Evolutionary conservation across 2,113 vertebrate genomes (phyloP), one percentile per base, ranked within the genome.

Genomic region (Centropus bengalensis): DNA sequence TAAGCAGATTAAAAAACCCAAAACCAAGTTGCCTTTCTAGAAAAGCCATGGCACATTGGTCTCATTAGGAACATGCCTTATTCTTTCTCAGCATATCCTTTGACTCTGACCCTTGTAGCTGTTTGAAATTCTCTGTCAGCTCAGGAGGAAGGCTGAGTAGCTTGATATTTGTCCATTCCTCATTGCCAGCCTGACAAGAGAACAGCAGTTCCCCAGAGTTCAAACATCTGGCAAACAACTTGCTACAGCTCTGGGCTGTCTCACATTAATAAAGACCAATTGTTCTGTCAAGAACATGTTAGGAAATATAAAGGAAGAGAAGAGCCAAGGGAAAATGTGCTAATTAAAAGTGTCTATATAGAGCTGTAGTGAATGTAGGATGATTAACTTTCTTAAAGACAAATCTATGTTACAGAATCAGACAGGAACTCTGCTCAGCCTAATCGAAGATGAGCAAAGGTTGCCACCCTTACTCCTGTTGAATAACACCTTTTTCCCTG

Each of bases 181-280:
- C 89, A 40, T 59, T 93, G 91, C 95, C 58, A 94, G 84, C 51
- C 86, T 94, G 82, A 82, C 86, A 95, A 97, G 91, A 80, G 94
- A 95, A 89, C 94, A 96, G 96, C 88, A 87, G 95, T 96, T 97
- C 92, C 86, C 40, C 86, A 81, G 91, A 93, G 91, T 92, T 97
- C 95, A 96, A 87, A 97, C 96, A 96, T 97, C 97, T 98, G 96
- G 95, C 94, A 96, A 88, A 91, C 82, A 94, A 92, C 96, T 97
- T 92, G 5, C 94, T 89, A 91, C 95, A 96, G 92, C 90, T 97
- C 75, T 51, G 9, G 92, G 93, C 93, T 96, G 93, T 94, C 94
- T 83, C 75, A 85, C 81, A 93, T 75, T 96, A 92, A 95, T 93
- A 96, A 68, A 94, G 93, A 96, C 91, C 94, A 95, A 96, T 96